Evolutionary conservation across 2,888 invertebrate genomes (phyloP).

Genomic region (Pristionchus exspectatus): DNA sequence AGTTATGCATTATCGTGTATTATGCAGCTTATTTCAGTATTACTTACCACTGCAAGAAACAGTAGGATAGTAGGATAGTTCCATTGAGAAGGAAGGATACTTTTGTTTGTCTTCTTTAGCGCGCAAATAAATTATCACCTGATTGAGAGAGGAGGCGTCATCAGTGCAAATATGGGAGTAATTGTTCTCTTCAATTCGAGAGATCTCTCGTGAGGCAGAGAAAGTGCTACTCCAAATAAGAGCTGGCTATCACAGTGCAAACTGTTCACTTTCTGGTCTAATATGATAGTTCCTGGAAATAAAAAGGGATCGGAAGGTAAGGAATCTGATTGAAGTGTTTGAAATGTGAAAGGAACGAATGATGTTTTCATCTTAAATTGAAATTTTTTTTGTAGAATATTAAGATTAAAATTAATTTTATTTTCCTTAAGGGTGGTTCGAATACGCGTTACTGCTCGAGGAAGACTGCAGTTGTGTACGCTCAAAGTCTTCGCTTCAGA

Average conservation of each 20-base stretch:
- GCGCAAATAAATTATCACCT: constrained; percentile 27
- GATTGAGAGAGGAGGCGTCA: neutral
- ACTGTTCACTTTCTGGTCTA: neutral
- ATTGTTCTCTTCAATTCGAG: neutral
- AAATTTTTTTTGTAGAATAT: too few species aligned
- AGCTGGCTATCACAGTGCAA: neutral
- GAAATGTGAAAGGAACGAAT: neutral
- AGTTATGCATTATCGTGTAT: too few species aligned
- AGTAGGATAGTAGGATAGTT: neutral
- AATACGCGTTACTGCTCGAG: constrained; percentile 64
- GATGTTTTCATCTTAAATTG: too few species aligned
- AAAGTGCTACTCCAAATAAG: neutral
- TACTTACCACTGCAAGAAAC: neutral
- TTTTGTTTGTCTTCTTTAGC: neutral
- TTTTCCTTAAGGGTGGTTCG: constrained; percentile 57
- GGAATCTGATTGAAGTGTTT: neutral
- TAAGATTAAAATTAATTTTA: neutral
- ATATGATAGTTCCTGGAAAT: neutral
- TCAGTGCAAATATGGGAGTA: constrained; percentile 30
- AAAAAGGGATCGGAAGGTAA: neutral
- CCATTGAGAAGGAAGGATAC: neutral
- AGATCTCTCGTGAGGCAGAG: neutral
- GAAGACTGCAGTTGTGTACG: constrained; percentile 69
- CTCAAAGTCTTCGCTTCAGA: constrained; percentile 69
- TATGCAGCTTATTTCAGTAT: too few species aligned